Evolutionary conservation across 2,113 vertebrate species (phyloP), one percentile per base, ranked within the genome.

Genomic region (Anser cygnoides): DNA sequence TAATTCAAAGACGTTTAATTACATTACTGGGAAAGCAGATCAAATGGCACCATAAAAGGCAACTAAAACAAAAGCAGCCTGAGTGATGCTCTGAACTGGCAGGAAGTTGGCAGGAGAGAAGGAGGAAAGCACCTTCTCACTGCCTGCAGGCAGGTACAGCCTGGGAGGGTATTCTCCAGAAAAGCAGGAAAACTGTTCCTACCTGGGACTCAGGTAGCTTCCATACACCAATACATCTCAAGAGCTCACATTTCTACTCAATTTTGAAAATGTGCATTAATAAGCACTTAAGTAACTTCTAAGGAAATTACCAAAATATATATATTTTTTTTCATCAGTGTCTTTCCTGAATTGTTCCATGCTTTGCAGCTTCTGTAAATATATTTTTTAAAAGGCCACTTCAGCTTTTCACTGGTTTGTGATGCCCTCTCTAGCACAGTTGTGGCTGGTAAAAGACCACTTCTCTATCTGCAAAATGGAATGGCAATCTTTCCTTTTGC

Each of bases 1-100:
- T 61, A 62, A 94, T 91, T 97, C 95, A 94, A 97, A 95, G 79
- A 80, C 82, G 93, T 91, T 84, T 97, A 97, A 97, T 97, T 97
- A 87, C 90, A 96, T 95, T 96, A 92, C 87, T 80, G 79, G 43
- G 58, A 92, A 97, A 94, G 71, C 44, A 93, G 84, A 83, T 76
- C 46, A 12, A 96, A 97, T 79, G 92, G 92, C 78, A 93, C 31
- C 86, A 82, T 89, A 88, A 87, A 92, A 97, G 91, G 63, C 55
- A 83, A 88, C 94, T 89, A 87, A 97, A 97, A 93, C 92, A 96
- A 96, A 97, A 96, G 93, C 92, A 83, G 86, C 44, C 90, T 96
- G 71, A 96, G 86, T 92, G 63, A 92, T 70, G 49, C 72, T 97
- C 66, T 83, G 76, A 95, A 96, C 63, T 35, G 35, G 35, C 35